phyloP scores from a whole-genome alignment of 2,113 vertebrate genomes.

The Irena cyanogastra region DNA sequence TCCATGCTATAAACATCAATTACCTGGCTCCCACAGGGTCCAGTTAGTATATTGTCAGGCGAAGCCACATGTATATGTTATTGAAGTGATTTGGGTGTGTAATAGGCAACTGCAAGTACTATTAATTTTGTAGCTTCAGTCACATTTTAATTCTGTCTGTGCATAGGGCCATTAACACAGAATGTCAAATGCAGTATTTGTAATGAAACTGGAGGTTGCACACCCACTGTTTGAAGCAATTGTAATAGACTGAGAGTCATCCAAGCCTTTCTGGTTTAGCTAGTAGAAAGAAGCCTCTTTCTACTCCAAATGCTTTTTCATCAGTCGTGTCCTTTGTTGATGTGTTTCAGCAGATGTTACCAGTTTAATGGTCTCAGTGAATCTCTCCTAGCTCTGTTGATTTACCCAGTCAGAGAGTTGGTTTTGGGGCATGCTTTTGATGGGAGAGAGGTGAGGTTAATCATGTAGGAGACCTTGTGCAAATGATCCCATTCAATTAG shows the following conservation, averaged over 20 bases:
- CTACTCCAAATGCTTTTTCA: neutral
- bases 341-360: neutral
- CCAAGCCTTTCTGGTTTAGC: constrained; percentile 17
- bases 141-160: neutral
- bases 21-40: neutral
- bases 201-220: neutral
- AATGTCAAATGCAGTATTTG: neutral
- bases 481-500: neutral
- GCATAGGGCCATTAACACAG: neutral
- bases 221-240: neutral
- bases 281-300: neutral
- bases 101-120: neutral
- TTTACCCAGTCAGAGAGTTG: neutral
- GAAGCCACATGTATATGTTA: neutral
- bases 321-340: neutral
- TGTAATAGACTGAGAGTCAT: neutral
- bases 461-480: neutral
- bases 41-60: neutral
- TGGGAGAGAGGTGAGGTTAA: neutral
- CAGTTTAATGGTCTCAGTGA: neutral
- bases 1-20: neutral
- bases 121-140: neutral
- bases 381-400: neutral
- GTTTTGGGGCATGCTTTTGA: neutral
- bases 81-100: neutral